Base-by-base conservation (phyloP, 2,113 vertebrate species). In the Odontophorus gujanensis region DNA sequence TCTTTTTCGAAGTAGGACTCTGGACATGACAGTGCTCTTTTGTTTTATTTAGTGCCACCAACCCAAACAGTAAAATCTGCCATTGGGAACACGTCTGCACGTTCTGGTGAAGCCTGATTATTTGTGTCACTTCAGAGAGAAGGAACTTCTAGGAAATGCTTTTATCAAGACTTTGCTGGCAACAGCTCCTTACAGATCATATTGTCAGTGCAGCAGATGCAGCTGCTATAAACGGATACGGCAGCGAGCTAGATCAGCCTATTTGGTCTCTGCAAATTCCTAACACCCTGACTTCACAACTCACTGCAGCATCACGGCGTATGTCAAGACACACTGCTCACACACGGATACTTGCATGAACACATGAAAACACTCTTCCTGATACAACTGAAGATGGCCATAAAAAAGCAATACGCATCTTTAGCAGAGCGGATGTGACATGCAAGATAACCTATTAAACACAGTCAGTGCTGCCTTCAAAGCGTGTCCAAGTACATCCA, bases 141-240 rank as follows among this genome's bases (percentile, higher is more conserved):
- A 93, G 73, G 87, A 86, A 88, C 74, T 94, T 90, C 91, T 85
- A 81, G 51, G 93, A 94, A 97, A 20, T 50, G 77, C 82, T 81
- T 96, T 95, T 95, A 97, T 97, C 94, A 88, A 88, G 92, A 94
- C 89, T 90, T 51, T 71, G 68, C 94, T 92, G 94, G 95, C 86
- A 92, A 71, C 93, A 96, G 85, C 67, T 97, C 95, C 93, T 96
- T 96, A 96, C 95, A 97, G 97, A 97, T 97, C 97, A 96, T 93
- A 73, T 85, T 94, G 94, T 95, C 97, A 95, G 43, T 36, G 88
- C 67, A 90, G 92, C 89, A 95, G 83, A 45, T 8, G 2, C 76
- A 55, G 81, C 93, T 92, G 89, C 95, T 93, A 4, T 26, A 67
- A 94, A 68, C 1, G 12, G 81, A 92, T 85, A 76, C 2, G 3